phyloP scores from a whole-genome alignment of 2,888 invertebrate species.

The Cynaeus angustus region DNA sequence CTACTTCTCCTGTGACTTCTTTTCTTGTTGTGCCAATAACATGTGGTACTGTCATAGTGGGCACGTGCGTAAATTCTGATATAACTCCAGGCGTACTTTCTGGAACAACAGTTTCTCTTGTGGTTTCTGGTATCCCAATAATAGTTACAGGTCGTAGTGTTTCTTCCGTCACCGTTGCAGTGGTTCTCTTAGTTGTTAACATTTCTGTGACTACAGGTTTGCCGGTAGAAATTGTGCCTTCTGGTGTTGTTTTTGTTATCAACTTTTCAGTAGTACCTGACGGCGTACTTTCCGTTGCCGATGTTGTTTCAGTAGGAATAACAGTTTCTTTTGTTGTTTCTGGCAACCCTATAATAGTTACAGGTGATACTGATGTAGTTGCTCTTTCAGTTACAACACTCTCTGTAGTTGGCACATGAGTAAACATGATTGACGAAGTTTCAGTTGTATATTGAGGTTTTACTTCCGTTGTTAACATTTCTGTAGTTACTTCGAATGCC shows the following conservation, averaged over 20 bases:
- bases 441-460: neutral
- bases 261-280: no score
- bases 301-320: neutral
- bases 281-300: no score
- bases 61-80: no score
- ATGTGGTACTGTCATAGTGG: no score
- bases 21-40: no score
- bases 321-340: neutral
- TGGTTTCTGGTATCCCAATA: no score
- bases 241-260: neutral
- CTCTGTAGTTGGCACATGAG: neutral
- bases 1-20: no score
- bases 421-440: no score
- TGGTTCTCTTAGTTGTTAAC: neutral
- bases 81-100: no score
- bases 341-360: neutral
- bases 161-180: neutral
- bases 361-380: slow-evolving; percentile 20
- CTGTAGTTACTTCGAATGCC: neutral
- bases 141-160: neutral
- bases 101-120: no score
- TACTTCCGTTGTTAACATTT: neutral
- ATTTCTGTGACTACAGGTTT: no score
- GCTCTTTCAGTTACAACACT: neutral
- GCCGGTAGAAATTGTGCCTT: neutral